Evolutionary conservation across 2,888 invertebrate genomes (phyloP).

Genomic region (Odontothrips loti): DNA sequence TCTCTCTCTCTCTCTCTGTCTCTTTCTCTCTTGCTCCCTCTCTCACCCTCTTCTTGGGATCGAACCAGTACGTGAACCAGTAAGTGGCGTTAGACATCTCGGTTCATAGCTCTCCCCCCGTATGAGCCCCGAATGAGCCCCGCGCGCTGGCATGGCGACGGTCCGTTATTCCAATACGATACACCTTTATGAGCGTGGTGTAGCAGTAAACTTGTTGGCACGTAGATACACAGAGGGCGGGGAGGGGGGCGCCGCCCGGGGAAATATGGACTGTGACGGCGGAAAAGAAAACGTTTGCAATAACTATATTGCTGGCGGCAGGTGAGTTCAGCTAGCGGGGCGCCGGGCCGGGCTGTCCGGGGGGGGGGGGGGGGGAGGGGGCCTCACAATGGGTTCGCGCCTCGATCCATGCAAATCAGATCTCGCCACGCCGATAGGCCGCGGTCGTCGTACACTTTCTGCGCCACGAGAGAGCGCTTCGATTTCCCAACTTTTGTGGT

Average conservation of each 20-base stretch:
- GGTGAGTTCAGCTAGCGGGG: not conserved
- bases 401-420: slow-evolving; percentile 17
- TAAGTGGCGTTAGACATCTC: not conserved
- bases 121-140: too few relatives aligned
- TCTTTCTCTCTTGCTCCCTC: too few relatives aligned
- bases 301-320: not conserved
- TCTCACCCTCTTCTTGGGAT: too few relatives aligned
- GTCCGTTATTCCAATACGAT: slow-evolving; percentile 13
- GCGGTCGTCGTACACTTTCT: not conserved
- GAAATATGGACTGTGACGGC: slow-evolving; percentile 3
- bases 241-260: not conserved
- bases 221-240: not conserved
- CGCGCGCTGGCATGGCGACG: too few relatives aligned
- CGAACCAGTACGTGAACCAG: too few relatives aligned
- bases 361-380: too few relatives aligned
- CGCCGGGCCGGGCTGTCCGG: too few relatives aligned
- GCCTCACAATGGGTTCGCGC: not conserved
- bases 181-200: not conserved
- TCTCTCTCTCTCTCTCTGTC: too few relatives aligned
- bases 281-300: not conserved
- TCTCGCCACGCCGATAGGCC: not conserved
- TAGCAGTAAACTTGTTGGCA: slow-evolving; percentile 9
- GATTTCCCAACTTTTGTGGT: slow-evolving; percentile 13
- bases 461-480: not conserved
- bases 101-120: too few relatives aligned